Evolutionary conservation across 2,888 invertebrate genomes (phyloP).

Genomic region (Nymphalis c-album): DNA sequence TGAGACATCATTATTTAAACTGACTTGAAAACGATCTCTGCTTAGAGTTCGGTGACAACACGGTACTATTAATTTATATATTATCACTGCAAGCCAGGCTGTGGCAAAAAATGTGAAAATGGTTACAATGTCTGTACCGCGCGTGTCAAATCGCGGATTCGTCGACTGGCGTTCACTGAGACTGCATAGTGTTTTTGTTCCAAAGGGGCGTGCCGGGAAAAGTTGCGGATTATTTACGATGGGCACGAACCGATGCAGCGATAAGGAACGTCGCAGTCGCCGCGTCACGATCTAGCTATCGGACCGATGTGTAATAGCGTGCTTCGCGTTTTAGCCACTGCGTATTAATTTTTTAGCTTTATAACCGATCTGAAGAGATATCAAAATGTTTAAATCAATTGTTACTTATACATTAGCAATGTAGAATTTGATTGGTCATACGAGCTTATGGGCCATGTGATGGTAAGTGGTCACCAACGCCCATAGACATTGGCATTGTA

Average conservation of each 20-base stretch:
- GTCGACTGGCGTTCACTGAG: conserved; percentile 3
- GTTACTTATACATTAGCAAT: too few species aligned
- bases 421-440: too few species aligned
- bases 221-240: conserved; percentile 81
- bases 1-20: not conserved
- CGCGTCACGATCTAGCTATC: conserved; percentile 80
- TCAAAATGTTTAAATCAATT: too few species aligned
- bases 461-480: too few species aligned
- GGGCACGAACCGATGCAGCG: conserved; percentile 79
- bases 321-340: conserved; percentile 23
- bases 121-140: conserved; percentile 12
- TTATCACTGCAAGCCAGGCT: conserved; percentile 15
- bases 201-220: conserved; percentile 77
- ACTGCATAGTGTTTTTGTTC: conserved; percentile 57
- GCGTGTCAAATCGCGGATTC: conserved; percentile 35
- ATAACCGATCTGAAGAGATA: not conserved
- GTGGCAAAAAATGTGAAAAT: conserved; percentile 14
- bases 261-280: conserved; percentile 80
- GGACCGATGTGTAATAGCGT: conserved; percentile 72
- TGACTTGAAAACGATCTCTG: not conserved
- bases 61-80: not conserved
- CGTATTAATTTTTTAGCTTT: conserved; percentile 23
- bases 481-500: too few species aligned
- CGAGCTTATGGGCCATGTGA: too few species aligned
- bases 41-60: not conserved